These are phyloP conservation scores for Neolamprologus kungweensis DNA, from an alignment of 2,113 vertebrate species.

Conservation along the genomic window DNA sequence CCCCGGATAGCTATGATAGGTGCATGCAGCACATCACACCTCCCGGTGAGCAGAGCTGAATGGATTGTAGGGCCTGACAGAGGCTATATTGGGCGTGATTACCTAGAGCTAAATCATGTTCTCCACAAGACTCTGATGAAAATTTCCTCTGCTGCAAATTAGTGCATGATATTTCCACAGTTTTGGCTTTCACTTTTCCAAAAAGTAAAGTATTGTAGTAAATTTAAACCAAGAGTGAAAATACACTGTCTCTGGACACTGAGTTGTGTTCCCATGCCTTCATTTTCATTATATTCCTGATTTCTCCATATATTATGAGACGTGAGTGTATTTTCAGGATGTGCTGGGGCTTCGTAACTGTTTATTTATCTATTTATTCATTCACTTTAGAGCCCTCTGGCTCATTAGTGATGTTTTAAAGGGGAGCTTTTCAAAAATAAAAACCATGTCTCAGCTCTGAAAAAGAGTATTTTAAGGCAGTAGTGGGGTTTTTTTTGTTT, in stretches of 20 bases:
- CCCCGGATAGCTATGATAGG: not conserved
- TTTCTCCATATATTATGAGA: not conserved
- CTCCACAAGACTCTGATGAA: not conserved
- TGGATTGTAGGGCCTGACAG: not conserved
- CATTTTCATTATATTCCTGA: not conserved
- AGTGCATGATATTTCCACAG: not conserved
- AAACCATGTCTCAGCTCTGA: not conserved
- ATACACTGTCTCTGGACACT: not conserved
- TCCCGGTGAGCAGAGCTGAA: not conserved
- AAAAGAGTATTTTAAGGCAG: not conserved
- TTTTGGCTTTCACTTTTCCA: not conserved
- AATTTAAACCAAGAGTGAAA: not conserved
- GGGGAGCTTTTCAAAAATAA: slow-evolving; percentile 29
- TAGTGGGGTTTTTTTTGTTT: not conserved
- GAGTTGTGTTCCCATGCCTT: not conserved
- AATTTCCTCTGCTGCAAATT: not conserved
- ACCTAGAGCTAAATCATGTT: not conserved
- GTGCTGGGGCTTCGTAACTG: not conserved
- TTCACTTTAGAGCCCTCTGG: slow-evolving; percentile 1
- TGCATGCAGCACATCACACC: not conserved
- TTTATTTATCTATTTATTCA: slow-evolving; percentile 23
- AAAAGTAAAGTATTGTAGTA: not conserved
- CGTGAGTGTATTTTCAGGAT: not conserved
- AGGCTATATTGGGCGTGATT: not conserved
- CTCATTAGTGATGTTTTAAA: slow-evolving; percentile 48